Percentiles rank a stretch among this genome's conserved stretches.
Evolutionary conservation across 1,140 invertebrate genomes (phyloP).

Genomic region (Ceratosolen fusciceps): DNA sequence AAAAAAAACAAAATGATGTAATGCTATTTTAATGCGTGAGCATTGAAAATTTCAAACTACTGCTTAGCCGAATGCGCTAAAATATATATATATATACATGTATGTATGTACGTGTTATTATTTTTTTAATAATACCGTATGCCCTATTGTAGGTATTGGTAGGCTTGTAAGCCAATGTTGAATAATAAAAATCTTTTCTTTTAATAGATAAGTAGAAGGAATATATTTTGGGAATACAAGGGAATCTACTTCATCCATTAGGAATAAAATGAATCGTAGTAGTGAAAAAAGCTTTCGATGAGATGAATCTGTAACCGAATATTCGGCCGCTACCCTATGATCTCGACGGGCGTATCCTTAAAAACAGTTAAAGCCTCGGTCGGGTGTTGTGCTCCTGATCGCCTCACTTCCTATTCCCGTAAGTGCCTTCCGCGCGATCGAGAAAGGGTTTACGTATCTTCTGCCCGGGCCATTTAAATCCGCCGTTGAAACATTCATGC

Average conservation of each 20-base stretch:
- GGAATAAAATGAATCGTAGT: background rate
- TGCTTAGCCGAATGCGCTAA: no score
- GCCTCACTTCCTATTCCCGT: background rate
- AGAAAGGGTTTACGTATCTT: constrained; percentile 34
- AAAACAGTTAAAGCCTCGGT: background rate
- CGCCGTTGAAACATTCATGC: constrained; percentile 47
- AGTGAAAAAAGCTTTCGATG: background rate
- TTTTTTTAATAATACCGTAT: no score
- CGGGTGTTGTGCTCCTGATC: background rate
- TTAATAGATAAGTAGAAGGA: no score
- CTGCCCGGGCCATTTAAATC: background rate
- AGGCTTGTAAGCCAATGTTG: no score
- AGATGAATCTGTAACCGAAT: background rate
- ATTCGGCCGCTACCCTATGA: background rate
- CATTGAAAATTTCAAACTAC: no score
- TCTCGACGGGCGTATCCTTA: background rate
- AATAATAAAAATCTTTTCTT: no score
- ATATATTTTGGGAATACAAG: background rate
- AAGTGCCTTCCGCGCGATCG: background rate
- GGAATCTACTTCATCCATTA: constrained; percentile 9
- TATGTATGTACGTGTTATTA: no score
- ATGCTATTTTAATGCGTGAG: no score
- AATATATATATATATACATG: no score
- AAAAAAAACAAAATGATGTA: no score
- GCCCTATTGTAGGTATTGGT: no score